phyloP scores from a whole-genome alignment of 2,113 vertebrate genomes.

The Turnix velox region DNA sequence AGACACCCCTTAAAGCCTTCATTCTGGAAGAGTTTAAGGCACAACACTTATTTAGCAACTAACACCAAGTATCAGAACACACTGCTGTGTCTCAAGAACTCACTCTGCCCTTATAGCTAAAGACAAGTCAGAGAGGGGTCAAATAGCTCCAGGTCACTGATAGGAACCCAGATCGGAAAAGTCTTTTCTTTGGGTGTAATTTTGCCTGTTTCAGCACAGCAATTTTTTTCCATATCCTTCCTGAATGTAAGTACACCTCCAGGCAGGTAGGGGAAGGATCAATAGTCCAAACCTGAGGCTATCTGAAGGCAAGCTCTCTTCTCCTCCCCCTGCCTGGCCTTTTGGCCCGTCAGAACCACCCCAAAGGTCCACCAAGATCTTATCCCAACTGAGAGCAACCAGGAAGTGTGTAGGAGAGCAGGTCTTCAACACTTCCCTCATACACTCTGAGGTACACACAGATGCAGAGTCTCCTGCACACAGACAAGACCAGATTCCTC shows the following conservation, averaged over 20 bases:
- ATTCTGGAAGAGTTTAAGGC: background rate
- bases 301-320: background rate
- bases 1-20: background rate
- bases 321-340: background rate
- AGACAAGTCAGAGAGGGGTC: background rate
- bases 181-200: background rate
- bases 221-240: constrained; percentile 16
- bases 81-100: background rate
- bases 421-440: background rate
- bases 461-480: background rate
- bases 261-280: background rate
- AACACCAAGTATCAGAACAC: background rate
- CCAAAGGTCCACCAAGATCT: background rate
- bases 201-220: background rate
- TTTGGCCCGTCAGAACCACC: background rate
- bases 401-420: background rate
- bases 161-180: background rate
- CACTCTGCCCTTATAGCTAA: background rate
- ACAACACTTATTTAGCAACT: background rate
- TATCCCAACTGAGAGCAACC: background rate
- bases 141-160: background rate
- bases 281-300: background rate
- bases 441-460: fast-evolving
- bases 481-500: background rate
- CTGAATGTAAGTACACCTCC: background rate